Conservation (phyloP, 2,797 vertebrate genomes). For the Argentina silus region DNA sequence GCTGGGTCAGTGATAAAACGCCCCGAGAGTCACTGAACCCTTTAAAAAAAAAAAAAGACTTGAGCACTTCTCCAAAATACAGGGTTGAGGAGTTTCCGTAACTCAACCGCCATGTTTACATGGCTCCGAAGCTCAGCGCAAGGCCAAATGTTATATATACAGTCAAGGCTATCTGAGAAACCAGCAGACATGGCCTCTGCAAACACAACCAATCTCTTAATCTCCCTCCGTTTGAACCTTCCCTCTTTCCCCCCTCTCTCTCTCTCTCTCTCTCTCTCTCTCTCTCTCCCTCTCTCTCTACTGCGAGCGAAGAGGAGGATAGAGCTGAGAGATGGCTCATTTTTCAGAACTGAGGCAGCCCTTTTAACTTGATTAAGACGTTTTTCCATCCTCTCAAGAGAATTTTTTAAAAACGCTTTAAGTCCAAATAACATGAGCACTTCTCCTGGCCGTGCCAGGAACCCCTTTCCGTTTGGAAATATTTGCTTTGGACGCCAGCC, state of each 20-base stretch:
- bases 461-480: slow-evolving; percentile 82
- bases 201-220: slow-evolving; percentile 79
- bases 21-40: slow-evolving; percentile 46
- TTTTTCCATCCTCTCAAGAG: slow-evolving; percentile 65
- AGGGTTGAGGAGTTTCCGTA: slow-evolving; percentile 66
- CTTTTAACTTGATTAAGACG: slow-evolving; percentile 77
- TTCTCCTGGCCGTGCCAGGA: slow-evolving; percentile 71
- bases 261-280: slow-evolving; percentile 40
- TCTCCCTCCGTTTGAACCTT: slow-evolving; percentile 71
- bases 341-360: slow-evolving; percentile 67
- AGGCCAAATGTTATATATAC: slow-evolving; percentile 79
- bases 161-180: slow-evolving; percentile 76
- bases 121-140: slow-evolving; percentile 67
- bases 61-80: slow-evolving; percentile 54
- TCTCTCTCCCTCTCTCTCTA: slow-evolving; percentile 21
- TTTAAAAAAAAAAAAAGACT: slow-evolving; percentile 32
- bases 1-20: slow-evolving; percentile 55
- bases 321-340: slow-evolving; percentile 63
- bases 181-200: slow-evolving; percentile 73
- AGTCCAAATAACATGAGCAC: slow-evolving; percentile 78
- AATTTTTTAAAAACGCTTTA: slow-evolving; percentile 67
- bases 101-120: slow-evolving; percentile 74
- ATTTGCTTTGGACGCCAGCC: slow-evolving; percentile 81
- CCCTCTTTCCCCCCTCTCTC: neutral
- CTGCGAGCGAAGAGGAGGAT: slow-evolving; percentile 43